A percentile compares a stretch with the other conserved stretches of the same genome.
Evolutionary conservation across 37 sponge, comb jelly and placozoan species (phyloP).

Genomic region (Spongilla lacustris): DNA sequence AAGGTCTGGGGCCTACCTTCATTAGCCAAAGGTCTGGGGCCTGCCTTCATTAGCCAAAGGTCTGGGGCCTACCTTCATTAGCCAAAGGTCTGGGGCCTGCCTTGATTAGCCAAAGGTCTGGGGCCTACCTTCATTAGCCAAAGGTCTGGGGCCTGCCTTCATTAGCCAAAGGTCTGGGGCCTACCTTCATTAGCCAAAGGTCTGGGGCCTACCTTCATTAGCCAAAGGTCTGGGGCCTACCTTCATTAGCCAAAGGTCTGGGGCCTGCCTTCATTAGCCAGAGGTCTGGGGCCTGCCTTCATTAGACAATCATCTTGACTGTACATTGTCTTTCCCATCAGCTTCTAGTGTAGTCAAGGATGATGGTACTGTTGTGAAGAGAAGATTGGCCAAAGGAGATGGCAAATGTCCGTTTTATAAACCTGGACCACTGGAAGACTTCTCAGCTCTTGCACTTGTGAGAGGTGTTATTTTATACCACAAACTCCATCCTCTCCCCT

Average conservation of each 20-base stretch:
- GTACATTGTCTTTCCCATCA: not conserved
- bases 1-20: not conserved
- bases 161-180: not conserved
- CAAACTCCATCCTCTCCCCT: no score
- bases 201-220: not conserved
- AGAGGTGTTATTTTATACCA: slow-evolving; percentile 22
- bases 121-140: not conserved
- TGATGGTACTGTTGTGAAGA: slow-evolving; percentile 14
- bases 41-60: not conserved
- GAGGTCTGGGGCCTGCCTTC: not conserved
- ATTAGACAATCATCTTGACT: not conserved
- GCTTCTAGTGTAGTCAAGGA: not conserved
- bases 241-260: not conserved
- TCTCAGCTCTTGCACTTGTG: slow-evolving; percentile 74
- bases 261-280: not conserved
- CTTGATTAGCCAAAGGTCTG: not conserved
- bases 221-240: not conserved
- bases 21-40: not conserved
- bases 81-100: not conserved
- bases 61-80: not conserved
- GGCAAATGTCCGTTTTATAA: slow-evolving; percentile 77
- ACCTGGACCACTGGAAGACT: slow-evolving; percentile 37
- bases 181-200: not conserved
- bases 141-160: not conserved
- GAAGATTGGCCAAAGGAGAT: not conserved